Base-by-base conservation (phyloP, 2,797 vertebrate genomes). In the Pterois miles region DNA sequence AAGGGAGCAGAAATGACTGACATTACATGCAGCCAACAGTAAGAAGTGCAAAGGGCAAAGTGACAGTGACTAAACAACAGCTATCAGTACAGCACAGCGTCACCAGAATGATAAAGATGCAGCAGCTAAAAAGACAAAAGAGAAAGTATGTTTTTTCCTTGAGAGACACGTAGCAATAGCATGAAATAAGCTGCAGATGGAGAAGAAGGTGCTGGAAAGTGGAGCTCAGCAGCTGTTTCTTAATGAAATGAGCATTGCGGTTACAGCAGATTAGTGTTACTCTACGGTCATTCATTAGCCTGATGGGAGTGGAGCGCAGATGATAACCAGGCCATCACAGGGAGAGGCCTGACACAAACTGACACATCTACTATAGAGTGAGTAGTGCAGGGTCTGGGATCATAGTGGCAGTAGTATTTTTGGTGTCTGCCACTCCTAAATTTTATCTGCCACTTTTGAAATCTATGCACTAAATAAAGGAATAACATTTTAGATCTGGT, bases 191-290 rank as follows among this genome's bases (percentile, higher is more conserved):
- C 38, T 40, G 43, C 3, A 18, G 40, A 12, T 1, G 11, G 9
- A 50, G 64, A 54, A 0, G 59, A 46, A 46, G 43, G 3, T 46
- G 43, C 43, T 46, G 43, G 43, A 20, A 46, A 8, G 43, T 7
- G 8, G 43, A 46, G 40, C 40, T 18, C 40, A 46, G 40, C 16
- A 18, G n/a, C n/a, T 46, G 40, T 46, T 46, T 40, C 14, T 46
- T 20, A 16, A 46, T 8, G 14, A 16, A 18, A 46, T 46, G 40
- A 46, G 43, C 20, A 16, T 46, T 46, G 43, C 18, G 43, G 43
- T 46, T 85, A 46, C 74, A 83, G 46, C 77, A 73, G 29, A 31
- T 14, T 46, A 22, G 54, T 23, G 72, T 46, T 46, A 46, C 43
- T 43, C 2, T 0, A 16, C 40, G 18, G 43, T 46, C 43, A 46